Evolutionary conservation across 2,888 invertebrate species (phyloP).

Genomic region (Orthosia cruda): DNA sequence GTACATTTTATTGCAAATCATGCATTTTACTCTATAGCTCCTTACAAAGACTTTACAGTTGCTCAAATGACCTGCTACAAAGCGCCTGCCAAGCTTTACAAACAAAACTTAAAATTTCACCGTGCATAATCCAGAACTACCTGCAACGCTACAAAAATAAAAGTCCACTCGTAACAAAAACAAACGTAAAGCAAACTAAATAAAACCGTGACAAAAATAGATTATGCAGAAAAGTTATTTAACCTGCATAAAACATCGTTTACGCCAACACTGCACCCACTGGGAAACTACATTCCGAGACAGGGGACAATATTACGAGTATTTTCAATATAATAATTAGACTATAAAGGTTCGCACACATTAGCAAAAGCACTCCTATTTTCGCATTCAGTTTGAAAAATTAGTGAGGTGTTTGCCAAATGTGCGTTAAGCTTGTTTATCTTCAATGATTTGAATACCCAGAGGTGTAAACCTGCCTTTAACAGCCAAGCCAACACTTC

Average conservation of each 20-base stretch:
- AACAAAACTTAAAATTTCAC: neutral
- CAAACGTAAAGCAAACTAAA: conserved; percentile 8
- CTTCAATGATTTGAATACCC: conserved; percentile 23
- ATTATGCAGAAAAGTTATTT: conserved; percentile 55
- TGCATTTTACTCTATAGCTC: neutral
- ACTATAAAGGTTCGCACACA: conserved; percentile 3
- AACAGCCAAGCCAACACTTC: conserved; percentile 35
- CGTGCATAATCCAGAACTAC: neutral
- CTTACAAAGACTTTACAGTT: neutral
- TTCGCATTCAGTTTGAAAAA: conserved; percentile 15
- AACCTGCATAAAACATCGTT: conserved; percentile 50
- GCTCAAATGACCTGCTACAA: neutral
- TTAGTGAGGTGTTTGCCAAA: neutral
- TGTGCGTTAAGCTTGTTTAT: conserved; percentile 4
- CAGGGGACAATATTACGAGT: conserved; percentile 25
- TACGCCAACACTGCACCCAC: conserved; percentile 17
- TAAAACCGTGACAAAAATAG: conserved; percentile 25
- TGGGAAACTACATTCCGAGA: conserved; percentile 27
- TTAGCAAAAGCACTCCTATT: neutral
- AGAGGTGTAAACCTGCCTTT: neutral
- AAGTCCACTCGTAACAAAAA: conserved; percentile 5
- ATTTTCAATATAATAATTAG: conserved; percentile 58
- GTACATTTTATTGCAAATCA: neutral
- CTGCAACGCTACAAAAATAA: neutral
- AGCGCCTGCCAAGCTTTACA: neutral